Percentiles rank a stretch among this genome's conserved stretches.
Conservation (phyloP, 1,140 invertebrate species). For the Drosophila mauritiana region DNA sequence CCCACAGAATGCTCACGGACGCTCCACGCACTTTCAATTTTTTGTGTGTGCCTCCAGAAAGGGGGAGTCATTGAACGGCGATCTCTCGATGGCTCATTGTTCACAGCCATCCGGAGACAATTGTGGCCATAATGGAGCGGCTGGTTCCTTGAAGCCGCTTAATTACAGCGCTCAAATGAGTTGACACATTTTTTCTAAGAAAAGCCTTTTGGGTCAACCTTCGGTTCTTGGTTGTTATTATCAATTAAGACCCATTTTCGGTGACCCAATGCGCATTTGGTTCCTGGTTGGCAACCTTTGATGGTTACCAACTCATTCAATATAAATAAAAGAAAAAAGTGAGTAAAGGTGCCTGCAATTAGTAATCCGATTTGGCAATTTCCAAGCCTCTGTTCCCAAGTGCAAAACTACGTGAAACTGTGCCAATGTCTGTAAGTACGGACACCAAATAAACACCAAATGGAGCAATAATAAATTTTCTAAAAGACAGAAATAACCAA, state of each 20-base stretch:
- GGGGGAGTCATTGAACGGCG: constrained; percentile 42
- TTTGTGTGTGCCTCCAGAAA: constrained; percentile 23
- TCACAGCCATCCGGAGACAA: constrained; percentile 16
- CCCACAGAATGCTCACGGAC: constrained; percentile 60
- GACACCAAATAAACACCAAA: constrained; percentile 26
- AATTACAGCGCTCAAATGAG: constrained; percentile 71
- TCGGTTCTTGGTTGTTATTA: constrained; percentile 39
- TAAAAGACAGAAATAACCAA: constrained; percentile 41
- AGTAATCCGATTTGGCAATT: constrained; percentile 36
- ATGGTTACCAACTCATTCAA: not conserved
- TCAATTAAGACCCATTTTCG: constrained; percentile 40
- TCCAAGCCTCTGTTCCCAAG: constrained; percentile 4
- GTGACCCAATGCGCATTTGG: constrained; percentile 14
- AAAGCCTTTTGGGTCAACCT: constrained; percentile 49
- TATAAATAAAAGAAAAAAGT: not conserved
- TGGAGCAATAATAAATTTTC: constrained; percentile 56
- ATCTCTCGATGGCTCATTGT: constrained; percentile 9
- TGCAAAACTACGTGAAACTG: constrained; percentile 35
- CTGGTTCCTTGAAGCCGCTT: constrained; percentile 44
- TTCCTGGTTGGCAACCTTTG: constrained; percentile 15
- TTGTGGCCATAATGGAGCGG: constrained; percentile 25
- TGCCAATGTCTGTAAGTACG: constrained; percentile 43
- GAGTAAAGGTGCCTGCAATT: constrained; percentile 8
- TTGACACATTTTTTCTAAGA: constrained; percentile 56
- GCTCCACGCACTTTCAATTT: constrained; percentile 73